phyloP scores from a whole-genome alignment of 2,113 vertebrate genomes.

The Pagrus major region DNA sequence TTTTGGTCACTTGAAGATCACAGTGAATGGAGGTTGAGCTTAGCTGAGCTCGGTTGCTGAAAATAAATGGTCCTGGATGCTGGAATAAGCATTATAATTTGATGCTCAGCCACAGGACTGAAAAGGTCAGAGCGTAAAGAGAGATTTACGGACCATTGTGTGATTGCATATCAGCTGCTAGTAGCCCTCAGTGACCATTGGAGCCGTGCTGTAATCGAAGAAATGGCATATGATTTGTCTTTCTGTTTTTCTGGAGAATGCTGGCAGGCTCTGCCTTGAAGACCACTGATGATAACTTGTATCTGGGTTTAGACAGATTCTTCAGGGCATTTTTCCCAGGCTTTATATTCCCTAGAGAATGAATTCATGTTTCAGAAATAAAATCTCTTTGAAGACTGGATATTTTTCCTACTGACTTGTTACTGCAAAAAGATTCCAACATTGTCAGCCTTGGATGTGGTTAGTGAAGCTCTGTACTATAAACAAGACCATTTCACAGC shows the following conservation, averaged over 20 bases:
- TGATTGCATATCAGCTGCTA: neutral
- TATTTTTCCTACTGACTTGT: neutral
- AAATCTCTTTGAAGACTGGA: conserved; percentile 33
- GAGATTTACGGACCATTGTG: neutral
- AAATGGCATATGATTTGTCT: neutral
- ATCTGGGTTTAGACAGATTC: conserved; percentile 29
- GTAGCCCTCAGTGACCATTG: neutral
- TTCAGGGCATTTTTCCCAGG: conserved; percentile 25
- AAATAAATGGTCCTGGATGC: neutral
- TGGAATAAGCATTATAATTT: neutral
- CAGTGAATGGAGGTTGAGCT: neutral
- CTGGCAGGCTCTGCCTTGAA: conserved; percentile 1
- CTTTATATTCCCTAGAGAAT: conserved; percentile 32
- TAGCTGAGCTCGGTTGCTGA: neutral
- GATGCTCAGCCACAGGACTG: neutral
- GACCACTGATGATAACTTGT: conserved; percentile 6
- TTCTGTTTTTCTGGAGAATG: conserved; percentile 1
- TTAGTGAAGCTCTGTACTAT: neutral
- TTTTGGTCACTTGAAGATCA: neutral
- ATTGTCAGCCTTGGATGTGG: neutral
- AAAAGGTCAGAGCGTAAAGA: conserved; percentile 6
- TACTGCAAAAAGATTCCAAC: neutral
- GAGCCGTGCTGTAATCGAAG: neutral
- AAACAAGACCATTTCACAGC: neutral
- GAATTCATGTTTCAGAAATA: conserved; percentile 26